Evolutionary conservation across 2,113 vertebrate genomes (phyloP).

Genomic region (Pantherophis guttatus): DNA sequence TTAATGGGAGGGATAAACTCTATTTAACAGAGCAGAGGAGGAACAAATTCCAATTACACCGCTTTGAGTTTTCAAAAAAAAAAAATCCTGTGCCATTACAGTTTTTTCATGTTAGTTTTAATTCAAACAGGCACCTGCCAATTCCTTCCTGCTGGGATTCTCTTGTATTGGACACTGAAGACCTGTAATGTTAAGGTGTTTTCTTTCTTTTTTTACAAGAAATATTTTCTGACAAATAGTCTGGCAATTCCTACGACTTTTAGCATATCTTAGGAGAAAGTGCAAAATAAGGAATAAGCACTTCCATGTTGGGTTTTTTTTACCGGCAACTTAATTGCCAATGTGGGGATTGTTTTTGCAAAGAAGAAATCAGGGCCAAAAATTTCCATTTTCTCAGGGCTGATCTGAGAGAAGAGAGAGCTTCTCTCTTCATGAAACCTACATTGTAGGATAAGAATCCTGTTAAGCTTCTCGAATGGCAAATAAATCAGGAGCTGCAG

Average conservation of each 20-base stretch:
- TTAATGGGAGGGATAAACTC: not conserved
- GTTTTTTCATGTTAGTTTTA: slow-evolving; percentile 27
- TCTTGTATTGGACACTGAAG: slow-evolving; percentile 31
- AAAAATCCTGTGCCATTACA: slow-evolving; percentile 45
- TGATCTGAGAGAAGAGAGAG: not conserved
- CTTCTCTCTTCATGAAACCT: not conserved
- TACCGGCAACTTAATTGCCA: slow-evolving; percentile 58
- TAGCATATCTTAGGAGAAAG: slow-evolving; percentile 62
- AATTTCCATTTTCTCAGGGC: slow-evolving; percentile 36
- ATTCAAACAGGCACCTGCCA: not conserved
- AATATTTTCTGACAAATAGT: slow-evolving; percentile 63
- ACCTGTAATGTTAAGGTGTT: slow-evolving; percentile 2
- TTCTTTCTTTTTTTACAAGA: slow-evolving; percentile 61
- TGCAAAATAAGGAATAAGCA: slow-evolving; percentile 55
- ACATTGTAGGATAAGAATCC: not conserved
- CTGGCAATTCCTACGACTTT: slow-evolving; percentile 64
- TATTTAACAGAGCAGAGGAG: not conserved
- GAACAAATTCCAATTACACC: not conserved
- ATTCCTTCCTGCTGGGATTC: slow-evolving; percentile 40
- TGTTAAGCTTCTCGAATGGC: not conserved
- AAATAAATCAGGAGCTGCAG: not conserved
- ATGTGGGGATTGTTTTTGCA: slow-evolving; percentile 45
- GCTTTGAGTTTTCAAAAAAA: slow-evolving; percentile 20
- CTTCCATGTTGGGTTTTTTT: slow-evolving; percentile 31
- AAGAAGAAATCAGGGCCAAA: not conserved